Evolutionary conservation across 2,888 invertebrate genomes (phyloP).

Genomic region (Podabrus alpinus): DNA sequence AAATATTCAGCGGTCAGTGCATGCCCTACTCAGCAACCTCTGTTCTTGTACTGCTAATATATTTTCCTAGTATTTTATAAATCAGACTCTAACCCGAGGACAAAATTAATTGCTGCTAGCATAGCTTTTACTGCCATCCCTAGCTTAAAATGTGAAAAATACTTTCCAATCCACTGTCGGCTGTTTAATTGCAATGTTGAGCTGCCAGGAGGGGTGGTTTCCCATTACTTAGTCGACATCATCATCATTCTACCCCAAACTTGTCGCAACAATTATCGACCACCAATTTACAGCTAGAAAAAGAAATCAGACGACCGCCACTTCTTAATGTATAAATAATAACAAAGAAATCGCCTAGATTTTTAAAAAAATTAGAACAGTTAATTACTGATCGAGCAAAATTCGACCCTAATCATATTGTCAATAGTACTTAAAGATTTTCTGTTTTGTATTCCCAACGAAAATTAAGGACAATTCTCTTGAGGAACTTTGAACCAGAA

Average conservation of each 20-base stretch:
- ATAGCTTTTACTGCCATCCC: background rate
- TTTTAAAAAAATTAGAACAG: background rate
- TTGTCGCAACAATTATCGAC: background rate
- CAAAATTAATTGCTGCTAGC: background rate
- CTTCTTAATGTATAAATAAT: background rate
- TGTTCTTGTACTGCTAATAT: background rate
- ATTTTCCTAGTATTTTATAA: background rate
- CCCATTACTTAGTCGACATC: background rate
- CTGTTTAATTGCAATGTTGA: background rate
- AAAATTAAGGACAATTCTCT: slow-evolving; percentile 5
- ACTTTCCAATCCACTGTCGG: background rate
- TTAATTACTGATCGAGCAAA: background rate
- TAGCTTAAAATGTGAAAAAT: background rate
- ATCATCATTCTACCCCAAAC: background rate
- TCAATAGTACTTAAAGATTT: background rate
- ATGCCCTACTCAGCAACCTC: background rate
- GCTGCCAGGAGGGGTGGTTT: background rate
- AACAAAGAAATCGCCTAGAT: background rate
- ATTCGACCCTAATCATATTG: background rate
- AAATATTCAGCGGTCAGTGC: background rate
- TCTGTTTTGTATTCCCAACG: background rate
- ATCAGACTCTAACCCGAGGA: background rate
- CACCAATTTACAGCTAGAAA: background rate
- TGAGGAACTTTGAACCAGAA: background rate
- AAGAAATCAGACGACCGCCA: background rate